Evolutionary conservation across 2,113 vertebrate genomes (phyloP), one percentile per base, ranked within the genome.

Genomic region (Phycodurus eques): DNA sequence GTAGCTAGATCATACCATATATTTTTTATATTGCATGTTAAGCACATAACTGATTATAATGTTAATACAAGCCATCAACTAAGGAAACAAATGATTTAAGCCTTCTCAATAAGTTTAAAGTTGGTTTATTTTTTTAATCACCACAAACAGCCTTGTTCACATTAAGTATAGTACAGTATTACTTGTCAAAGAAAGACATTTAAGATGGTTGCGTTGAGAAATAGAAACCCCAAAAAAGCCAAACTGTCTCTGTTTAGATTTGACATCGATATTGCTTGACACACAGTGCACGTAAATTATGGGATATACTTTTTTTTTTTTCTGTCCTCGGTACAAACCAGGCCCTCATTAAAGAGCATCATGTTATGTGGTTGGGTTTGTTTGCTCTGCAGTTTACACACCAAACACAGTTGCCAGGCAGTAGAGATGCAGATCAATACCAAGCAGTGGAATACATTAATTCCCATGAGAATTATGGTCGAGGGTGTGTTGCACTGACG

Each of bases 361-460:
- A 61, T 78, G 75, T 81, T 70, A 56, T 85, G 88, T 68, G 87
- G 88, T 84, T 6, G 14, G 74, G 67, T 79, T 83, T 91, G 86
- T 90, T 91, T 89, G 78, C 79, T 64, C 67, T 71, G 71, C 71
- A 80, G 82, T 80, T 81, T 83, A 81, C 73, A 78, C 78, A 82
- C 79, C 80, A 79, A 90, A 85, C 72, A 75, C 49, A 75, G 87
- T 87, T 90, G 81, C 88, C 88, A 89, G 85, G 82, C 81, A 60
- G 81, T 69, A 70, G 81, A 80, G 86, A 81, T 75, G 71, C 84
- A 78, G 86, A 90, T 91, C 87, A 78, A 87, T 89, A 85, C 70
- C 61, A 42, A 81, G 75, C 72, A 79, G 78, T 82, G 85, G 83
- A 85, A 84, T 86, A 82, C 83, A 82, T 82, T 61, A 79, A 83